Evolutionary conservation across 2,888 invertebrate species (phyloP).

Genomic region (Aphrophora alni): DNA sequence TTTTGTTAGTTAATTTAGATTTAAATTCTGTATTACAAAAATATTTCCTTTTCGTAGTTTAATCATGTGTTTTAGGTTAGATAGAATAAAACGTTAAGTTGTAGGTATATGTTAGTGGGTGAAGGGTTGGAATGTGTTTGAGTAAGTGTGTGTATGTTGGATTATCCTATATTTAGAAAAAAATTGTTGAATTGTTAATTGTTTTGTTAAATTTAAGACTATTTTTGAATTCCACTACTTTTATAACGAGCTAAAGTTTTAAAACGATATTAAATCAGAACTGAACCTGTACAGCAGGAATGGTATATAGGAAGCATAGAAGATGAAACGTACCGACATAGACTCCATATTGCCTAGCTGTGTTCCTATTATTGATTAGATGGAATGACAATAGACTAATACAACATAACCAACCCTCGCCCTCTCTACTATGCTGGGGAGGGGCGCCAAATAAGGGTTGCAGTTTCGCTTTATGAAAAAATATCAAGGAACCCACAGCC

Average conservation of each 20-base stretch:
- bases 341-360: slow-evolving; percentile 32
- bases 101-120: no score
- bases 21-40: no score
- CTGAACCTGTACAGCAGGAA: neutral
- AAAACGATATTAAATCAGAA: neutral
- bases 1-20: no score
- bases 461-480: neutral
- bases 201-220: no score
- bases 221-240: neutral
- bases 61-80: no score
- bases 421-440: slow-evolving; percentile 1
- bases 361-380: slow-evolving; percentile 39
- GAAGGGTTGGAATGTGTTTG: no score
- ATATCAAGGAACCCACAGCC: slow-evolving; percentile 13
- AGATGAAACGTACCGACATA: slow-evolving; percentile 7
- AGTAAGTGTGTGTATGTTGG: no score
- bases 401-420: slow-evolving; percentile 26
- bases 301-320: slow-evolving; percentile 11
- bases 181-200: no score
- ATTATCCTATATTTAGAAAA: no score
- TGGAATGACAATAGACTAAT: slow-evolving; percentile 31
- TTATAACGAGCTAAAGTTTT: neutral
- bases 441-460: slow-evolving; percentile 6
- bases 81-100: no score
- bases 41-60: no score